Evolutionary conservation across 2,888 invertebrate species (phyloP).

Genomic region (Acanthosepion esculentum): DNA sequence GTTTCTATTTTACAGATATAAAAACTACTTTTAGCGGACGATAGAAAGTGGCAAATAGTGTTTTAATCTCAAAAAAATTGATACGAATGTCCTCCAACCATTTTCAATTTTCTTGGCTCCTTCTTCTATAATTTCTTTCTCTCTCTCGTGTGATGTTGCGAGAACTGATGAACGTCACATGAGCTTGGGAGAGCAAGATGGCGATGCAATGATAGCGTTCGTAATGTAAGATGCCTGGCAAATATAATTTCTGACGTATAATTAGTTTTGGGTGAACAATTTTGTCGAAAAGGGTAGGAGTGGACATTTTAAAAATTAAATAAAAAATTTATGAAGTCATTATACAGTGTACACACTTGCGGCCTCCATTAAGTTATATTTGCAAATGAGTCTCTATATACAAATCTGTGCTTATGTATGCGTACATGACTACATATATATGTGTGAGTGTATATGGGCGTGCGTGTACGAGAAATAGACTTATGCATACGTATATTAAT

Average conservation of each 20-base stretch:
- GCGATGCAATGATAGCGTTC: not conserved
- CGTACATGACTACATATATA: too few species aligned
- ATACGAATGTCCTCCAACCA: not conserved
- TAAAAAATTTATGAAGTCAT: not conserved
- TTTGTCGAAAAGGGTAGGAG: not conserved
- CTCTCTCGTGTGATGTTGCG: not conserved
- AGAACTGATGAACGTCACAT: not conserved
- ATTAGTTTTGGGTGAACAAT: not conserved
- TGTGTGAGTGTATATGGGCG: too few species aligned
- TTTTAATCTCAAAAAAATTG: not conserved
- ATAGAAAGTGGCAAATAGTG: not conserved
- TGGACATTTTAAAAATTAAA: not conserved
- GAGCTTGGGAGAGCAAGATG: slow-evolving; percentile 33
- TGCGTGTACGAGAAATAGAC: too few species aligned
- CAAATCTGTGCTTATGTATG: not conserved
- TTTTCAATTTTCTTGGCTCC: slow-evolving; percentile 9
- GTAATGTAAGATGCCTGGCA: not conserved
- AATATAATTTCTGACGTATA: slow-evolving; percentile 33
- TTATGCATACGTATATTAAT: too few species aligned
- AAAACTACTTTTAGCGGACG: not conserved
- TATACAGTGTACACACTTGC: not conserved
- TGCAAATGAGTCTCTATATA: not conserved
- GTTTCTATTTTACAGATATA: too few species aligned
- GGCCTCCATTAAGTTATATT: too few species aligned
- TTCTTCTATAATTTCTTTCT: not conserved